Evolutionary conservation across 2,797 vertebrate genomes (phyloP).

Genomic region (Fistularia tabacaria): DNA sequence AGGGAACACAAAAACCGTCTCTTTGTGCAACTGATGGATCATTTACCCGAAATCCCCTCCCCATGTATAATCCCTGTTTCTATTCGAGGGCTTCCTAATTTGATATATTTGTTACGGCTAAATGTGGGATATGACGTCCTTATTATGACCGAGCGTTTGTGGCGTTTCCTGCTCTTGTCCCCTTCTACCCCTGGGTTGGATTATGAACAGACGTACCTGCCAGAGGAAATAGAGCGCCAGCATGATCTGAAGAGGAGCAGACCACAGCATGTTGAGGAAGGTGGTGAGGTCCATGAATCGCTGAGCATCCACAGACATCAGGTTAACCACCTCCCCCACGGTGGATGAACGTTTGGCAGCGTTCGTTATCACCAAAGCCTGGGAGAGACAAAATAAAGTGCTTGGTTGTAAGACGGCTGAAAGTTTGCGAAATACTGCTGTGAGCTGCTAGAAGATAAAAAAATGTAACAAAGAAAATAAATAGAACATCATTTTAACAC

Average conservation of each 20-base stretch:
- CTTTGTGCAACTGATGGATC: no score
- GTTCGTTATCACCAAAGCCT: slow-evolving; percentile 92
- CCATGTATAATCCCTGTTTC: no score
- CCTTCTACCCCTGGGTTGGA: no score
- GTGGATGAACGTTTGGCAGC: slow-evolving; percentile 88
- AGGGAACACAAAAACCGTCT: no score
- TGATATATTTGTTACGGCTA: no score
- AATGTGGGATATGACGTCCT: no score
- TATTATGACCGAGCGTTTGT: not conserved
- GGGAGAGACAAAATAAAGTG: slow-evolving; percentile 1
- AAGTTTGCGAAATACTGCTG: not conserved
- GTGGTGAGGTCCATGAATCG: slow-evolving; percentile 87
- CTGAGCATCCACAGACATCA: slow-evolving; percentile 97
- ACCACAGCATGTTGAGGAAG: slow-evolving; percentile 95
- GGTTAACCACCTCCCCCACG: slow-evolving; percentile 91
- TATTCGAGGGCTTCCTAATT: no score
- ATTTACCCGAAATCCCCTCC: no score
- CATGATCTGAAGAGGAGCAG: slow-evolving; percentile 89
- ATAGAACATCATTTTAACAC: no score
- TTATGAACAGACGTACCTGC: slow-evolving; percentile 73
- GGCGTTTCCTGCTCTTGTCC: not conserved
- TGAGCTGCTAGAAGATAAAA: not conserved
- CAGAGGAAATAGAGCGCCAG: slow-evolving; percentile 94
- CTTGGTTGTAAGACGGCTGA: not conserved
- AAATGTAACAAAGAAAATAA: not conserved